phyloP scores from a whole-genome alignment of 92 coral and sea anemone species.

The Pocillopora meandrina region DNA sequence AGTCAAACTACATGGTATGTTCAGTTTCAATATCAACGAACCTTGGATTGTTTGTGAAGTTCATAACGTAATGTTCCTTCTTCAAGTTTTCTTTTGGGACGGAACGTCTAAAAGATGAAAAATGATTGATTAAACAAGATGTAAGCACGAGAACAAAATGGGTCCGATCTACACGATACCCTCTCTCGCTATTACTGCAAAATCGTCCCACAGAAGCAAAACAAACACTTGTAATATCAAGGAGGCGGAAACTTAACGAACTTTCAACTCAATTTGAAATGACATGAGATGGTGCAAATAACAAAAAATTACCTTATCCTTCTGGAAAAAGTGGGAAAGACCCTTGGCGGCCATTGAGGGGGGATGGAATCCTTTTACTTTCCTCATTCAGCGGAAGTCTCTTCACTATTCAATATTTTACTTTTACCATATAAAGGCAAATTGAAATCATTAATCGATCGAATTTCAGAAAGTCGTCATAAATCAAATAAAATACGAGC shows the following conservation, averaged over 20 bases:
- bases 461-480: slow-evolving; percentile 16
- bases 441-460: slow-evolving; percentile 39
- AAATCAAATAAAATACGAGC: background rate
- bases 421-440: slow-evolving; percentile 41
- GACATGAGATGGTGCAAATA: background rate
- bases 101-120: slow-evolving; percentile 77
- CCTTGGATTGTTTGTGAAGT: slow-evolving; percentile 97
- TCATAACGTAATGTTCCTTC: slow-evolving; percentile 93
- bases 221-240: background rate
- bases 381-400: slow-evolving; percentile 76
- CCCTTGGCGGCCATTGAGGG: slow-evolving; percentile 76
- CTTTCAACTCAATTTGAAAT: background rate
- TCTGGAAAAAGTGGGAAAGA: slow-evolving; percentile 88
- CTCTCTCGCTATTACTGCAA: background rate
- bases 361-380: slow-evolving; percentile 24
- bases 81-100: slow-evolving; percentile 85
- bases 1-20: background rate
- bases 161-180: background rate
- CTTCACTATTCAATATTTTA: slow-evolving; percentile 2
- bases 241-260: slow-evolving; percentile 1
- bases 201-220: slow-evolving; percentile 6
- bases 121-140: background rate
- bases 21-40: slow-evolving; percentile 7
- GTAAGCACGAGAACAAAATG: background rate
- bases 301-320: slow-evolving; percentile 78